Base-by-base conservation (phyloP, 2,797 vertebrate genomes). In the Gambelia wislizenii region DNA sequence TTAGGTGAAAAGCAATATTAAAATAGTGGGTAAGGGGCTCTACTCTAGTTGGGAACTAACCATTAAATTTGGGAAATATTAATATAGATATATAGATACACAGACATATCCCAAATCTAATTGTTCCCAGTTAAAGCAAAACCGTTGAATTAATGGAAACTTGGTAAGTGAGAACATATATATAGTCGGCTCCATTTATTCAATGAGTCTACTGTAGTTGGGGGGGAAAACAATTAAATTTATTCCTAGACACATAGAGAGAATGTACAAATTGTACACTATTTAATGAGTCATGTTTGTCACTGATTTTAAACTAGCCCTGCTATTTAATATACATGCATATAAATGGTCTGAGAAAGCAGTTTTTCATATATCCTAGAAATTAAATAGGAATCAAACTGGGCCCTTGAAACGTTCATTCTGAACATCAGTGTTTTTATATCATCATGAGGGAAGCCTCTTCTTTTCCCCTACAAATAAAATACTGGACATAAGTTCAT, bases 391-490 rank as follows among this genome's bases (percentile, higher is more conserved):
- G 36, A 75, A 59, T 85, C 75, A 85, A 75, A 49, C 25, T 64
- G 64, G 12, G 0, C 56, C 33, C 16, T 36, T 47, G 10, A 59
- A n/a, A 74, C 2, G 42, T 72, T 49, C 20, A 61, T 59, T 82
- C 83, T 75, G 54, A 75, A 47, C 39, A 72, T 47, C 67, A 74
- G 22, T 79, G 75, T 67, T 83, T 36, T 42, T 42, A 30, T 54
- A 84, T 12, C 42, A 7, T 33, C n/a, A 42, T 69, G 72, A 77
- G n/a, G 10, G 44, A 77, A 20, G 33, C n/a, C 16, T n/a, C 44
- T n/a, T 89, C 2, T 84, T 36, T 89, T 78, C 70, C 78, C 36
- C 54, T 59, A n/a, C 30, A 6, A 13, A 75, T 83, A 83, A 85
- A 75, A 27, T 54, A 59, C 22, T n/a, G 72, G 13, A 1, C 14